These are phyloP conservation scores for Sibirionetta formosa DNA, from an alignment of 2,797 vertebrate species.

Conservation along the genomic window DNA sequence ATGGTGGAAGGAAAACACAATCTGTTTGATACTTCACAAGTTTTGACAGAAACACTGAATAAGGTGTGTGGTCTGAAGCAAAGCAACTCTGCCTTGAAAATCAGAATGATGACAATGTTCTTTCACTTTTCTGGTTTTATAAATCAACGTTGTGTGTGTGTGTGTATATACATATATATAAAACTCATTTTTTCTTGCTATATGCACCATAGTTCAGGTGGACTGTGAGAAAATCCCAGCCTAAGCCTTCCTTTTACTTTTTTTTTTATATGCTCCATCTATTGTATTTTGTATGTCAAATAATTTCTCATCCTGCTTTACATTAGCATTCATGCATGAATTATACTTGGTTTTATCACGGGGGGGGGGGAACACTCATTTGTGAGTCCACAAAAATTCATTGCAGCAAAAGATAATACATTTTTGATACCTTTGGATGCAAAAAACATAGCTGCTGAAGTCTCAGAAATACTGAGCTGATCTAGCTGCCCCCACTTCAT, in stretches of 20 bases:
- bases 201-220: not conserved
- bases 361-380: not conserved
- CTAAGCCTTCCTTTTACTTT: not conserved
- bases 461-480: constrained; percentile 27
- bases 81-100: not conserved
- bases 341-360: constrained; percentile 21
- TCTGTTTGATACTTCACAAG: not conserved
- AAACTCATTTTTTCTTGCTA: not conserved
- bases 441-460: constrained; percentile 18
- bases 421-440: not conserved
- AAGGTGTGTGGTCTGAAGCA: not conserved
- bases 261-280: not conserved
- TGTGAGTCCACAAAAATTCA: not conserved
- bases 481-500: not conserved
- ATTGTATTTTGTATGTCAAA: constrained; percentile 21
- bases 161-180: no score
- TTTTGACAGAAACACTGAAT: not conserved
- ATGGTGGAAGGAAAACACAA: not conserved
- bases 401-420: constrained; percentile 17
- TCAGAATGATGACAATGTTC: not conserved
- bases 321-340: not conserved
- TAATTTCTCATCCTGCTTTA: constrained; percentile 42
- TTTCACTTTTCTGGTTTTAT: not conserved
- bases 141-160: not conserved
- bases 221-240: not conserved